Evolutionary conservation across 2,888 invertebrate species (phyloP).

Genomic region (Oegoconia quadripuncta): DNA sequence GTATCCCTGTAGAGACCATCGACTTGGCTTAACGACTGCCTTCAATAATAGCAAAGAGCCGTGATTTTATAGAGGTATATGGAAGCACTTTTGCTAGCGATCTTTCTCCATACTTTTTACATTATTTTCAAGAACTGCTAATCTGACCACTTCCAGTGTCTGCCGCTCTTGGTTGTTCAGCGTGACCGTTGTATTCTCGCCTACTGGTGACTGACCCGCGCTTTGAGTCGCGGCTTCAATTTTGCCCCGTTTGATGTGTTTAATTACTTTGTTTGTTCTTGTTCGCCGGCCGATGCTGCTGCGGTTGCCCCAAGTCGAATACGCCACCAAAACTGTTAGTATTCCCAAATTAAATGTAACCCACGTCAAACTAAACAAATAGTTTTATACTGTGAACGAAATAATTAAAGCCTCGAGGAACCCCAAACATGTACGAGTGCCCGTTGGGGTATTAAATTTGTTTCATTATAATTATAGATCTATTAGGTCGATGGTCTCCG

Average conservation of each 20-base stretch:
- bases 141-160: background rate
- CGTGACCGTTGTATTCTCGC: constrained; percentile 1
- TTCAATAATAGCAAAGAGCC: no score
- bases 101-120: background rate
- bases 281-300: constrained; percentile 62
- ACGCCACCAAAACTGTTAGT: constrained; percentile 67
- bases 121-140: no score
- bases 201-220: constrained; percentile 7
- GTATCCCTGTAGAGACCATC: no score
- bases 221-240: constrained; percentile 70
- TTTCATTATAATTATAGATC: constrained; percentile 12
- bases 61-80: no score
- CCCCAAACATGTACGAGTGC: constrained; percentile 1
- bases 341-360: constrained; percentile 73
- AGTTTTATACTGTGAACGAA: constrained; percentile 66
- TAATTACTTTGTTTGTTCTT: constrained; percentile 78
- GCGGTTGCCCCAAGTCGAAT: constrained; percentile 70
- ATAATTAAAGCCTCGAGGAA: constrained; percentile 51
- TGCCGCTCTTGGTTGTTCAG: background rate
- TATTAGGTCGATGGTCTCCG: no score
- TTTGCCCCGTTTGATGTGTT: constrained; percentile 74
- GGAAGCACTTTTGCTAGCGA: no score
- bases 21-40: no score
- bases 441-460: constrained; percentile 8
- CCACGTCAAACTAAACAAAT: constrained; percentile 72